Evolutionary conservation across 92 coral and sea anemone genomes (phyloP).

Genomic region (Epizoanthus scotinus): DNA sequence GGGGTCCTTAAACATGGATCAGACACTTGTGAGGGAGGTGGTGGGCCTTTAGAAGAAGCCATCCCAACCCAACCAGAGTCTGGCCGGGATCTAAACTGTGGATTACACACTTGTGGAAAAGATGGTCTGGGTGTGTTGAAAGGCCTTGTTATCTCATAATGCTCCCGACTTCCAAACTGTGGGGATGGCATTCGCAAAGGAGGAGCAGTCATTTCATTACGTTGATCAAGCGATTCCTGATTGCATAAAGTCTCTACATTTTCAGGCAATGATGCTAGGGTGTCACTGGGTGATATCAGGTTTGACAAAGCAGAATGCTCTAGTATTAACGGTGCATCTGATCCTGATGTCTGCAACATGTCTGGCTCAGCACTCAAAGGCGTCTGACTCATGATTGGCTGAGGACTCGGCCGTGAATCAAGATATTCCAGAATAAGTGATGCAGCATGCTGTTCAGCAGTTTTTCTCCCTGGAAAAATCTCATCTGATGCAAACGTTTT

Average conservation of each 20-base stretch:
- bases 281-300: too few relatives aligned
- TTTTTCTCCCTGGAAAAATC: conserved; percentile 52
- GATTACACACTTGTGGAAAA: background rate
- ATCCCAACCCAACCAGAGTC: background rate
- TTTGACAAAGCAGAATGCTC: too few relatives aligned
- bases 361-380: too few relatives aligned
- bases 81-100: background rate
- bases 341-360: too few relatives aligned
- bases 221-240: too few relatives aligned
- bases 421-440: conserved; percentile 48
- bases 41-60: background rate
- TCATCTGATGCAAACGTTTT: conserved; percentile 57
- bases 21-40: background rate
- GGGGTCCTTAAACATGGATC: background rate
- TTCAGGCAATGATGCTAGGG: too few relatives aligned
- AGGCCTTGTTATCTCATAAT: too few relatives aligned
- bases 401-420: background rate
- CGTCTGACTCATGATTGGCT: background rate
- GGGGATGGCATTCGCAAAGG: too few relatives aligned
- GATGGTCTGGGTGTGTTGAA: background rate
- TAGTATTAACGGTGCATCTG: too few relatives aligned
- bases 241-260: too few relatives aligned
- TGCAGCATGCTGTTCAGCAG: conserved; percentile 79
- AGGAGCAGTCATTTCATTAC: too few relatives aligned
- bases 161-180: too few relatives aligned